Evolutionary conservation across 2,888 invertebrate genomes (phyloP).

Genomic region (Protodeltote pygarga): DNA sequence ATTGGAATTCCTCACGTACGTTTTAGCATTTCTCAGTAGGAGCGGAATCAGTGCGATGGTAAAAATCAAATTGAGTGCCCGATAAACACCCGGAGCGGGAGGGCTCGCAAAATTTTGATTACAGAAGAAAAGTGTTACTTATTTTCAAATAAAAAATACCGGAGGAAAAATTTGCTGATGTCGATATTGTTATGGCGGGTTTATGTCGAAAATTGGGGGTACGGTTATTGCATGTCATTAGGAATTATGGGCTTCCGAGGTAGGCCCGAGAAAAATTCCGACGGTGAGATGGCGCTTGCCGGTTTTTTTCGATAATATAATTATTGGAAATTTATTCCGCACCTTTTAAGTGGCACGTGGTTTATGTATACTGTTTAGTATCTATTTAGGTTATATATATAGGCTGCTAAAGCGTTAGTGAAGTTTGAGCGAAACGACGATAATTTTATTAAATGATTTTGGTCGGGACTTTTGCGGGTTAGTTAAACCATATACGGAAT

Average conservation of each 20-base stretch:
- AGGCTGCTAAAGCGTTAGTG: too few species aligned
- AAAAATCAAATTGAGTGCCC: conserved; percentile 86
- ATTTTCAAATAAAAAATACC: conserved; percentile 81
- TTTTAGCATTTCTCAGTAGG: conserved; percentile 67
- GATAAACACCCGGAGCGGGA: conserved; percentile 72
- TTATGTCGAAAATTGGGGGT: conserved; percentile 87
- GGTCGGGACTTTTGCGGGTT: too few species aligned
- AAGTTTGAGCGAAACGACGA: too few species aligned
- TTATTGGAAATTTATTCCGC: conserved; percentile 84
- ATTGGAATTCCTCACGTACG: conserved; percentile 66
- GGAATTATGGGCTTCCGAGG: conserved; percentile 86
- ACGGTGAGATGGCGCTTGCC: conserved; percentile 69
- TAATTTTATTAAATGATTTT: too few species aligned
- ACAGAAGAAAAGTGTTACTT: conserved; percentile 84
- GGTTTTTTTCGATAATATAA: conserved; percentile 82
- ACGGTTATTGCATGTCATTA: conserved; percentile 87
- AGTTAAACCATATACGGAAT: too few species aligned
- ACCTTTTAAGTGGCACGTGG: conserved; percentile 60
- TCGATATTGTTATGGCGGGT: conserved; percentile 87
- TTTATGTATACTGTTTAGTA: conserved; percentile 47
- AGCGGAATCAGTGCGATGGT: conserved; percentile 79
- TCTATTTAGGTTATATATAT: conserved; percentile 27
- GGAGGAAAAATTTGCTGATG: conserved; percentile 82
- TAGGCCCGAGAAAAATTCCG: conserved; percentile 74
- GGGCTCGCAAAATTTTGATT: conserved; percentile 82